Conservation (phyloP, 2,888 invertebrate genomes). For the Chymomyza fuscimana region DNA sequence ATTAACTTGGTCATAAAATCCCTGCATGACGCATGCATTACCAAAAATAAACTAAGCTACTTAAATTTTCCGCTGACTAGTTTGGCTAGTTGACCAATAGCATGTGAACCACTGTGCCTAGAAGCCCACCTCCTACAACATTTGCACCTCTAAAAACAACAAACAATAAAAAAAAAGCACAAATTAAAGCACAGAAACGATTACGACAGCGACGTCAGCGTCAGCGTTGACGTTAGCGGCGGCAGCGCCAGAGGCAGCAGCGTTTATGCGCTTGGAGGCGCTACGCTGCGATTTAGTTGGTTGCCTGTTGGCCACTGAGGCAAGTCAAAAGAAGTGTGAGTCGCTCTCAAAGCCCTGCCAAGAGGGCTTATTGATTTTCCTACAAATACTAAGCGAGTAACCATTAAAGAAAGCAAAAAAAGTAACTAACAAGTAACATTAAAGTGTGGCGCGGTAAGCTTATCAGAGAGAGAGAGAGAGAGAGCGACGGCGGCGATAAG, state of each 20-base stretch:
- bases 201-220: constrained; percentile 51
- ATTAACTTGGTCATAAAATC: too few species aligned
- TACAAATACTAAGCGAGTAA: background rate
- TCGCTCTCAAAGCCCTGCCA: background rate
- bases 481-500: background rate
- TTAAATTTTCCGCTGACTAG: background rate
- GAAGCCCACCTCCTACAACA: background rate
- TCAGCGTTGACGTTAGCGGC: background rate
- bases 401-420: background rate
- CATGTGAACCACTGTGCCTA: background rate
- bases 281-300: constrained; percentile 42
- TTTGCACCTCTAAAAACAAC: constrained; percentile 4
- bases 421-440: background rate
- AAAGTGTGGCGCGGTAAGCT: background rate
- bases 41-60: background rate
- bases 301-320: constrained; percentile 29
- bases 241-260: constrained; percentile 16
- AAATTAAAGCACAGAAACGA: constrained; percentile 32
- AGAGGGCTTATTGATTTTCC: background rate
- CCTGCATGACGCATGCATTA: too few species aligned
- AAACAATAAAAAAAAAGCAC: constrained; percentile 4
- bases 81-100: background rate
- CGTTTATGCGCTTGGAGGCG: constrained; percentile 3
- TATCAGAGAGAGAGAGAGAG: background rate
- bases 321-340: constrained; percentile 3